Conservation (phyloP, 2,888 invertebrate species). For the Marasmarcha lunaedactyla region DNA sequence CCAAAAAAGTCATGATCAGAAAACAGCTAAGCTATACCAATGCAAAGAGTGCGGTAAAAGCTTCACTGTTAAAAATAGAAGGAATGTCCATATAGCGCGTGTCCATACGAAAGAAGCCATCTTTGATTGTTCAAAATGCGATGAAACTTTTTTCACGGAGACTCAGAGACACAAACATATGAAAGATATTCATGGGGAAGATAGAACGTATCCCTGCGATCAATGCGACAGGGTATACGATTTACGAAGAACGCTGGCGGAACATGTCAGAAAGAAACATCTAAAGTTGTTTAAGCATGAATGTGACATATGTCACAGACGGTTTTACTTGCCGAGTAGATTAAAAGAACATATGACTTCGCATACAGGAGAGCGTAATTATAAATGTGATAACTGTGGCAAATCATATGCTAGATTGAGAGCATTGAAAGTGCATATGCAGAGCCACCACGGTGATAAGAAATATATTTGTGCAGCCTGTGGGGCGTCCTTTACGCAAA, state of each 20-base stretch:
- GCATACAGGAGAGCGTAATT: constrained; percentile 59
- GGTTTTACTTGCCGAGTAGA: constrained; percentile 23
- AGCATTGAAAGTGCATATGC: constrained; percentile 51
- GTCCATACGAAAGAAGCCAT: constrained; percentile 26
- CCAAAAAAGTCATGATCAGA: constrained; percentile 40
- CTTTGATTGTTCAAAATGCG: constrained; percentile 27
- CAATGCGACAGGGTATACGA: constrained; percentile 32
- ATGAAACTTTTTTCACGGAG: constrained; percentile 22
- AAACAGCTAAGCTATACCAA: constrained; percentile 32
- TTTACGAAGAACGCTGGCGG: constrained; percentile 25
- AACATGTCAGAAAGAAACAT: constrained; percentile 31
- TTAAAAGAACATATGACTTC: constrained; percentile 60
- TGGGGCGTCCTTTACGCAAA: constrained; percentile 50
- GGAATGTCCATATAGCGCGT: constrained; percentile 21
- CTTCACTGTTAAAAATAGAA: constrained; percentile 25
- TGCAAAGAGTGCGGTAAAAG: constrained; percentile 39
- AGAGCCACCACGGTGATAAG: constrained; percentile 53
- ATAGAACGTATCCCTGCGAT: constrained; percentile 26
- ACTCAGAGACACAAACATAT: constrained; percentile 22
- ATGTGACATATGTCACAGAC: constrained; percentile 46
- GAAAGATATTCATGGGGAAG: constrained; percentile 28
- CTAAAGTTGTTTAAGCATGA: constrained; percentile 31
- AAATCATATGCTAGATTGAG: constrained; percentile 59
- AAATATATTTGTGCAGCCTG: constrained; percentile 57
- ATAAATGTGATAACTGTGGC: constrained; percentile 55